Percentiles rank a stretch among this genome's conserved stretches.
phyloP scores from a whole-genome alignment of 2,797 vertebrate genomes.

The Streptopelia turtur region DNA sequence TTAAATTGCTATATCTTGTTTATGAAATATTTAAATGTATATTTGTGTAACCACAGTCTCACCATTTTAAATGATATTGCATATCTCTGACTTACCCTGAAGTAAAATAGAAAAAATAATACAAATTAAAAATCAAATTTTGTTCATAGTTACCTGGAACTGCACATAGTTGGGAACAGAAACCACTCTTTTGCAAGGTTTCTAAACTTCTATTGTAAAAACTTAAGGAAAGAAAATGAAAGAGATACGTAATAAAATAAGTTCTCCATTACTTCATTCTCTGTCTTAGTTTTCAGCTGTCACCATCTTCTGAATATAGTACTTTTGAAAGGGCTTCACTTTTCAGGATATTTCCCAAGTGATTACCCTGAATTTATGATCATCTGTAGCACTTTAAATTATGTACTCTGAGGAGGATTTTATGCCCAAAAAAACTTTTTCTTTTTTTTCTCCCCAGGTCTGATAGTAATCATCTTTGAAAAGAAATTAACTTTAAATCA shows the following conservation, averaged over 20 bases:
- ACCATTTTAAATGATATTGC: background rate
- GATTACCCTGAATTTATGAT: background rate
- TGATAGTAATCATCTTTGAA: background rate
- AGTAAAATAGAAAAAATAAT: slow-evolving; percentile 3
- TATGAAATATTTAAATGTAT: background rate
- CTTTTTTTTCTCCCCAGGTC: too few relatives aligned
- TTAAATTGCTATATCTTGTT: background rate
- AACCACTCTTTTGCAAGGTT: background rate
- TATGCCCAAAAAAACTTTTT: background rate
- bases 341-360: background rate
- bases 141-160: background rate
- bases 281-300: background rate
- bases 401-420: background rate
- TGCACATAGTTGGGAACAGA: background rate
- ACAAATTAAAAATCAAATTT: slow-evolving; percentile 15
- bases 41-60: background rate
- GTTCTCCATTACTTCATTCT: background rate
- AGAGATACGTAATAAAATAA: background rate
- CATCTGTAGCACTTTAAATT: background rate
- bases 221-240: background rate
- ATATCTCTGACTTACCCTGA: background rate
- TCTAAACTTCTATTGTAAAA: background rate
- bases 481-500: background rate
- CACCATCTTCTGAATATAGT: background rate
- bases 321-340: background rate